phyloP scores from a whole-genome alignment of 2,888 invertebrate species.

The Didymodactylos carnosus region DNA sequence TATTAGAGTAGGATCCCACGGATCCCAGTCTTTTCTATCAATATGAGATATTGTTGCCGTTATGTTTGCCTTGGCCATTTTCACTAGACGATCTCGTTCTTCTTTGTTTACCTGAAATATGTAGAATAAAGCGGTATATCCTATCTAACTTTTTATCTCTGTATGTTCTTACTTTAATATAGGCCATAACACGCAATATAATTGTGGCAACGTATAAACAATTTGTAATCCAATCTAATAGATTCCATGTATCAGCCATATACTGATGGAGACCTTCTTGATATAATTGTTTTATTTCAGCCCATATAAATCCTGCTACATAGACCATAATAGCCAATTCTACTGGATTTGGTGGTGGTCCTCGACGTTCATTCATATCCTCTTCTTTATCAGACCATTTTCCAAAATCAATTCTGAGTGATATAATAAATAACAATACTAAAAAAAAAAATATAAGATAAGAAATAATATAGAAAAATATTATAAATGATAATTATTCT shows the following conservation, averaged over 20 bases:
- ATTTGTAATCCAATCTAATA: slow-evolving; percentile 93
- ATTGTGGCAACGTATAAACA: slow-evolving; percentile 90
- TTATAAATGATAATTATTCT: too few species aligned
- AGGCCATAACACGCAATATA: slow-evolving; percentile 41
- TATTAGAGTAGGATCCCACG: slow-evolving; percentile 92
- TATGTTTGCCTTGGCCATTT: too few species aligned
- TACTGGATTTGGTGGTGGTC: slow-evolving; percentile 72
- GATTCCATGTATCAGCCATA: slow-evolving; percentile 70
- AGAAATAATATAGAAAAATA: too few species aligned
- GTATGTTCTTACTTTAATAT: not conserved
- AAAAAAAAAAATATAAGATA: slow-evolving; percentile 17
- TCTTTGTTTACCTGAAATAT: too few species aligned
- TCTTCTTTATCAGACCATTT: slow-evolving; percentile 51
- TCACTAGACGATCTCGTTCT: too few species aligned
- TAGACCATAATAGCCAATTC: slow-evolving; percentile 48
- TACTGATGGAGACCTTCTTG: slow-evolving; percentile 89
- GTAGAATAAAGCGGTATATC: too few species aligned
- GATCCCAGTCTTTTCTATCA: slow-evolving; percentile 88
- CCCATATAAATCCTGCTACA: slow-evolving; percentile 56
- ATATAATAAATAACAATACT: slow-evolving; percentile 85
- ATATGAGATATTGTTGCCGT: too few species aligned
- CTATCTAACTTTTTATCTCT: too few species aligned
- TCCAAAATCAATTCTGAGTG: slow-evolving; percentile 61
- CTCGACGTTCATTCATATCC: slow-evolving; percentile 42
- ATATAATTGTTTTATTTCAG: slow-evolving; percentile 95